A percentile compares a stretch with the other conserved stretches of the same genome.
Evolutionary conservation across 1,140 invertebrate species (phyloP).

Genomic region (Tribolium castaneum): DNA sequence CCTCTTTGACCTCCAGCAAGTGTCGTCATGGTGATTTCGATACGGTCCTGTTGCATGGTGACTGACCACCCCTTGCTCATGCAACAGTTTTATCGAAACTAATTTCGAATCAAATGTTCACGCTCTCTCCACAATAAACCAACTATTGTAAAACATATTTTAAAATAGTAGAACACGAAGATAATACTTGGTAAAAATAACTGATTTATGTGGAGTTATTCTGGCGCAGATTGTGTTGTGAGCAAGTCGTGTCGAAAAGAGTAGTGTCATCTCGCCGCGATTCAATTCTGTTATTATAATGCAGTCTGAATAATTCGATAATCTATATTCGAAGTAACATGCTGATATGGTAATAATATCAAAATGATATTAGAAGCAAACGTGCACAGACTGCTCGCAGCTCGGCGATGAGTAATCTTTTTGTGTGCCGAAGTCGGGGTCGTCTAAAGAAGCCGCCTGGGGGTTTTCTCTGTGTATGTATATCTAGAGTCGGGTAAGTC

Average conservation of each 20-base stretch:
- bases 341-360: slow-evolving; percentile 63
- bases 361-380: slow-evolving; percentile 60
- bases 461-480: slow-evolving; percentile 32
- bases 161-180: too few species aligned
- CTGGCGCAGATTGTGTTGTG: neutral
- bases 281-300: slow-evolving; percentile 51
- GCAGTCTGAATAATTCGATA: slow-evolving; percentile 57
- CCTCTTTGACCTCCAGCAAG: slow-evolving; percentile 34
- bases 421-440: slow-evolving; percentile 26
- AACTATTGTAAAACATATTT: too few species aligned
- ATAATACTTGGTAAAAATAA: too few species aligned
- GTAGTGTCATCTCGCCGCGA: slow-evolving; percentile 3
- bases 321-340: slow-evolving; percentile 60
- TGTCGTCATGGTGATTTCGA: slow-evolving; percentile 40
- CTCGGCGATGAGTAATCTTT: slow-evolving; percentile 47
- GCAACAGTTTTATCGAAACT: too few species aligned
- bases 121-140: too few species aligned
- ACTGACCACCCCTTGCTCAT: neutral
- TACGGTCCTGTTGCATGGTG: slow-evolving; percentile 40
- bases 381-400: slow-evolving; percentile 54
- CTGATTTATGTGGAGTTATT: too few species aligned
- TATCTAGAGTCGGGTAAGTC: slow-evolving; percentile 35
- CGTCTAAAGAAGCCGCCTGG: slow-evolving; percentile 39
- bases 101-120: too few species aligned
- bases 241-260: neutral